Base-by-base conservation (phyloP, 2,113 vertebrate species). In the Trogon surrucura region DNA sequence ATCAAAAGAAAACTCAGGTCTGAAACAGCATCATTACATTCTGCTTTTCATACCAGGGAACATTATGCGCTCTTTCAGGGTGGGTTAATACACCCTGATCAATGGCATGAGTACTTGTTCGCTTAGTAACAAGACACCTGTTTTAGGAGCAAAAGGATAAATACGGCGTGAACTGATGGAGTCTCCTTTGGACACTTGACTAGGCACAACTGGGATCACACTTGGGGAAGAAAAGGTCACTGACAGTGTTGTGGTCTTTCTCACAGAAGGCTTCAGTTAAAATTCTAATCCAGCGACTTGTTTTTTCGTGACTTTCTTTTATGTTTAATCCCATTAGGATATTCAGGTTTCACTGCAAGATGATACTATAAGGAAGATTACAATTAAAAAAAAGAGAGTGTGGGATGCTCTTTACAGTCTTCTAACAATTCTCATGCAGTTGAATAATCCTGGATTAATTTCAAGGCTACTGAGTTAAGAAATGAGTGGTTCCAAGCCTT, bases 311-410 rank as follows among this genome's bases (percentile, higher is more conserved):
- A 91, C 85, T 94, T 95, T 97, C 89, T 97, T 98, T 97, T 96
- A 97, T 97, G 96, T 94, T 97, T 97, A 97, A 97, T 97, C 92
- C 96, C 93, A 75, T 95, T 93, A 94, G 65, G 79, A 88, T 98
- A 93, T 96, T 98, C 97, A 95, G 74, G 94, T 98, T 98, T 98
- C 97, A 96, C 77, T 97, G 97, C 80, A 98, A 98, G 67, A 53
- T 96, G 97, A 98, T 97, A 97, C 88, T 70, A 21, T 79, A 86
- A 96, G 97, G 91, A 96, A 95, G 45, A 79, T 95, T 96, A 96
- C 66, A 95, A 96, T 91, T 92, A 85, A 96, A 85, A 96, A 97
- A 96, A 82, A 69, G 66, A 92, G 85, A 92, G 69, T 32, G 47
- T 11, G 23, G 62, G 85, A 56, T 96, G 88, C 77, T 91, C 75